Percentiles rank a stretch among this genome's conserved stretches.
Conservation (phyloP, 2,797 vertebrate species). For the Danio albolineatus region DNA sequence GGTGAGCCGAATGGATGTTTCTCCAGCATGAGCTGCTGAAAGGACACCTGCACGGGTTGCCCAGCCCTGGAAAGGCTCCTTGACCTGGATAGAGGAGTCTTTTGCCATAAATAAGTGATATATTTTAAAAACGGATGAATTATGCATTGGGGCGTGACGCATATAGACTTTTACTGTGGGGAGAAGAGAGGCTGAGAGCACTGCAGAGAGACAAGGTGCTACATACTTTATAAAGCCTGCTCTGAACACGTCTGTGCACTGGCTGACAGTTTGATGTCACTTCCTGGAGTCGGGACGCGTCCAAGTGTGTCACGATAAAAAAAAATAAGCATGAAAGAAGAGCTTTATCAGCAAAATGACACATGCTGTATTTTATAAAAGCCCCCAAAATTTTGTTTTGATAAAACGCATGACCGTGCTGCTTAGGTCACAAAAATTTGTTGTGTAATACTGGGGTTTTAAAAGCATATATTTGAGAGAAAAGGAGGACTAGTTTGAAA, state of each 20-base stretch:
- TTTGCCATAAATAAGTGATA: conserved; percentile 76
- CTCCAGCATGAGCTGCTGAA: background rate
- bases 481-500: too few species aligned
- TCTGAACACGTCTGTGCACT: background rate
- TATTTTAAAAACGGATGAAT: conserved; percentile 67
- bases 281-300: conserved; percentile 10
- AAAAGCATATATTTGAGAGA: too few species aligned
- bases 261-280: conserved; percentile 5
- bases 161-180: conserved; percentile 61
- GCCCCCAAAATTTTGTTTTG: too few species aligned
- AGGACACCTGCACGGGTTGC: conserved; percentile 32
- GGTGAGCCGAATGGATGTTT: conserved; percentile 21
- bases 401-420: too few species aligned
- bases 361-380: background rate
- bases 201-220: conserved; percentile 33
- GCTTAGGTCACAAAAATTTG: too few species aligned
- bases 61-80: conserved; percentile 12
- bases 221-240: conserved; percentile 30
- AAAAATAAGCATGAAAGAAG: background rate
- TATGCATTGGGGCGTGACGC: conserved; percentile 77
- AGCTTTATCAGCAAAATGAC: background rate
- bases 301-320: background rate
- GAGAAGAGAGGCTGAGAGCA: conserved; percentile 25
- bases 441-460: too few species aligned
- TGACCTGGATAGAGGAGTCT: conserved; percentile 55